These are phyloP conservation scores for Stigmatopora argus DNA, from an alignment of 2,113 vertebrate genomes.

Conservation along the genomic window DNA sequence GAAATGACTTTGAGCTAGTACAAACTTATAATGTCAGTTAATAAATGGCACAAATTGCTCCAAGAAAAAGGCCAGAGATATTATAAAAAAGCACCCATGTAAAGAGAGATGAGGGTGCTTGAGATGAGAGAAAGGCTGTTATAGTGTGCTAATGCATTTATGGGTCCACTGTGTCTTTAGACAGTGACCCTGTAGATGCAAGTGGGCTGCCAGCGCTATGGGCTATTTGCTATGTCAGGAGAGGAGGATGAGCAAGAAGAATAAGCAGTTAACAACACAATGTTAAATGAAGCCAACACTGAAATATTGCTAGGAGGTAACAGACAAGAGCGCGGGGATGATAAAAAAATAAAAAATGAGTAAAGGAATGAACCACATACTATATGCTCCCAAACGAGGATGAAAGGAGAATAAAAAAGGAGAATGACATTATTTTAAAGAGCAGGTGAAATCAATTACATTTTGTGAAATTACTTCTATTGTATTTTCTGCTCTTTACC, in stretches of 20 bases:
- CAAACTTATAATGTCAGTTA: conserved; percentile 37
- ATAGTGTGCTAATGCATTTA: conserved; percentile 15
- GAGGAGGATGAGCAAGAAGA: conserved; percentile 59
- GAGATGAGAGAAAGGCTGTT: conserved; percentile 34
- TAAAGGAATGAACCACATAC: not conserved
- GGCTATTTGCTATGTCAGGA: conserved; percentile 50
- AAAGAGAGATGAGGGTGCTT: conserved; percentile 30
- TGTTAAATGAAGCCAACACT: conserved; percentile 45
- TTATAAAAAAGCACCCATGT: conserved; percentile 30
- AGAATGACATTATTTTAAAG: not conserved
- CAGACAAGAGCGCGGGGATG: conserved; percentile 3
- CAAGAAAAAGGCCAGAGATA: conserved; percentile 14
- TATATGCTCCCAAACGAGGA: conserved; percentile 20
- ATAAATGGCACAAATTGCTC: conserved; percentile 42
- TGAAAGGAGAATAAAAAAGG: not conserved
- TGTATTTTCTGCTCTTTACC: not conserved
- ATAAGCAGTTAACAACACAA: conserved; percentile 52
- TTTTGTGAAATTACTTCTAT: not conserved
- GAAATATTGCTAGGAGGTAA: conserved; percentile 37
- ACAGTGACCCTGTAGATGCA: too few species aligned
- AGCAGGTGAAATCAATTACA: not conserved
- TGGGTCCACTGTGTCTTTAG: conserved; percentile 22
- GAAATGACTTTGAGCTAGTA: conserved; percentile 9
- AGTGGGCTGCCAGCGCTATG: conserved; percentile 45
- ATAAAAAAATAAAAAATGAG: conserved; percentile 5